Base-by-base conservation (phyloP, 2,888 invertebrate species). In the Leptarthrus brevirostris region DNA sequence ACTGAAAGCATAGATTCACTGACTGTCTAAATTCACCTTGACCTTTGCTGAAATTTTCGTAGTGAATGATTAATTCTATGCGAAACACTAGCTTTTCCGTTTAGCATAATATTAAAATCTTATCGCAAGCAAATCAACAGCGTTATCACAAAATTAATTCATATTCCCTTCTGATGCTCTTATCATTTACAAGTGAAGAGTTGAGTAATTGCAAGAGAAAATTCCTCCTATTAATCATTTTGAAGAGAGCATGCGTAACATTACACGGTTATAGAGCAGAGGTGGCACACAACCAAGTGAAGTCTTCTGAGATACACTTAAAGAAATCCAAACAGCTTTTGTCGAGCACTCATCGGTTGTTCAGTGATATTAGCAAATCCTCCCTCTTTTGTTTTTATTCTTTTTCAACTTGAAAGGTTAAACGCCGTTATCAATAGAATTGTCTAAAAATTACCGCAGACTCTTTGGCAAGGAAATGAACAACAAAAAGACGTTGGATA, bases 151-250 rank as follows among this genome's bases (percentile, higher is more conserved):
- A 30, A 30, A 30, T 3, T 8, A 30, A 30, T 30, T 30, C 4
- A 8, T 30, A 30, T 30, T 30, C 30, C 30, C 30, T 30, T 8
- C 30, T 5, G 30, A 8, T 30, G 30, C 40, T 40, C n/a, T 40
- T 40, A 40, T 40, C 40, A 40, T 40, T 40, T 40, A 12, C 6
- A 40, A 40, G 2, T 40, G 40, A 40, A 40, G 40, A 40, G 40
- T 40, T 40, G 12, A 40, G 12, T 8, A n/a, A 40, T 40, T 6
- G 40, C 40, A 40, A 40, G 40, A 40, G 40, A 40, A 40, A 1
- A 40, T 40, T 40, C 40, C n/a, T 8, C 36, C 34, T 58, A 58
- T 58, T 34, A 58, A 58, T 58, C 58, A 58, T 58, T 18, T 36
- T 34, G 12, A 10, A 36, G 18, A 36, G 58, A 58, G 58, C 58